Evolutionary conservation across 2,888 invertebrate species (phyloP), one percentile per base, ranked within the genome.

Genomic region (Sylvicola cinctus): DNA sequence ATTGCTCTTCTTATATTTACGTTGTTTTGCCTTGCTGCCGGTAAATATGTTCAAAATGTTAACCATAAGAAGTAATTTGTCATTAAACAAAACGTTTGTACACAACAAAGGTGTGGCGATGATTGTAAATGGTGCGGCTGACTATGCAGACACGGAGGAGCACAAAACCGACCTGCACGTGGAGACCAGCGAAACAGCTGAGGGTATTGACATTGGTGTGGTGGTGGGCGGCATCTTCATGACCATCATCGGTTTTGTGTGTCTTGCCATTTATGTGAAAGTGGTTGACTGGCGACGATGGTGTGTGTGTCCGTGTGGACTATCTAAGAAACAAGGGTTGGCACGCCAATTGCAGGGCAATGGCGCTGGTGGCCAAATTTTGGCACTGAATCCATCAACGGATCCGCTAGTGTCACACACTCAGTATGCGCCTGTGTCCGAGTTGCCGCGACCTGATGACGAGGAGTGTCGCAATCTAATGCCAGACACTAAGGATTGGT

Each of bases 401-500:
- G 78, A 78, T 61, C 68, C 76, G 23, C 60, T 78, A 43, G 76
- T 78, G 33, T 68, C 73, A 1, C 57, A 60, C 38, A 75, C 75
- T 23, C 77, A 77, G 56, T 77, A 78, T 58, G 76, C 73, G 31
- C 75, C 76, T 1, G 74, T 77, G 13, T 67, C 75, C 26, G 78
- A 78, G 55, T 68, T 76, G 43, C 74, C 76, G 31, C 66, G 68
- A 11, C 66, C 68, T 35, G 73, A 62, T 57, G 76, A 64, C 34
- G 51, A 52, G 35, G 64, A 64, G 42, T 70, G 73, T 50, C 66
- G 75, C 49, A 75, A 75, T 52, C 62, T 78, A 46, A 77, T 78
- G 76, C 61, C 63, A 40, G 75, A 76, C 47, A 72, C 70, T 52
- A 76, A 76, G 55, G 76, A 76, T 48, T 72, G 70, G 75, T 75